A percentile compares a stretch with the other conserved stretches of the same genome.
These are phyloP conservation scores for Myrmecophaga tridactyla DNA, from an alignment of 2,113 vertebrate genomes.

Conservation along the genomic window DNA sequence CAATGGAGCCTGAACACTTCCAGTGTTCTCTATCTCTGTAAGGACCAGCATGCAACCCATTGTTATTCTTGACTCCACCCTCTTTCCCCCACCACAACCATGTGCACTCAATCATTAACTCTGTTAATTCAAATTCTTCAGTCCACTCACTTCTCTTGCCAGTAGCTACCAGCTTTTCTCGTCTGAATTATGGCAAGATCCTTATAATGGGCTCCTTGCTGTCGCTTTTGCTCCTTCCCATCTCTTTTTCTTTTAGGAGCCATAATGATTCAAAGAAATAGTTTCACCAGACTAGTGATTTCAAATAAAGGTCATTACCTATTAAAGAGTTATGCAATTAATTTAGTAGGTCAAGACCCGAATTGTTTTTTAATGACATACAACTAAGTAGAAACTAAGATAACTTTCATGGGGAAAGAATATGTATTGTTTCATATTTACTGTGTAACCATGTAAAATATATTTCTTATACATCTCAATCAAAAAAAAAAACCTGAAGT, in stretches of 20 bases:
- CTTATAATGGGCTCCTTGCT: neutral
- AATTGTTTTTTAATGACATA: conserved; percentile 31
- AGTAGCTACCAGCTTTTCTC: neutral
- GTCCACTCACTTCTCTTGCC: neutral
- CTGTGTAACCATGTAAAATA: neutral
- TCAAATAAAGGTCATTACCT: neutral
- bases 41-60: neutral
- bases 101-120: neutral
- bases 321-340: neutral
- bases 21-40: neutral
- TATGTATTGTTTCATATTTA: neutral
- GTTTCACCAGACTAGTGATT: neutral
- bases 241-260: neutral
- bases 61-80: neutral
- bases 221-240: neutral
- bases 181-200: neutral
- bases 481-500: neutral
- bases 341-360: neutral
- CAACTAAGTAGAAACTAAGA: conserved; percentile 27
- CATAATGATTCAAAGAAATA: neutral
- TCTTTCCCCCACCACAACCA: neutral
- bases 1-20: neutral
- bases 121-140: neutral
- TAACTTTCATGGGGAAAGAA: conserved; percentile 11
- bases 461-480: neutral